Base-by-base conservation (phyloP, 2,888 invertebrate species). In the Osedax fenrisi region DNA sequence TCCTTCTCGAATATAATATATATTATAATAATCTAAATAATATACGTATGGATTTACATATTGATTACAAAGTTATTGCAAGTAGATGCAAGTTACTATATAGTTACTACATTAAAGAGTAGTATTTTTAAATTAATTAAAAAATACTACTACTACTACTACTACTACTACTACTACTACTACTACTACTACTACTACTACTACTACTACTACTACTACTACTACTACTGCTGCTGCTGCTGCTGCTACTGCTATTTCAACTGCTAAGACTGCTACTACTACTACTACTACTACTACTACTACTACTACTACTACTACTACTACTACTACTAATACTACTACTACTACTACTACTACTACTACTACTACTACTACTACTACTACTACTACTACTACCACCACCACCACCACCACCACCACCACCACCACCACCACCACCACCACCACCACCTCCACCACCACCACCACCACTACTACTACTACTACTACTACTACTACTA, bases 401-500 rank as follows among this genome's bases (percentile, higher is more conserved):
- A 56, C 56, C 13, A 56, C 56, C 0, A 56, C 56, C 0, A 56
- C 56, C n/a, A 56, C 56, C n/a, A 1, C 0, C n/a, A 56, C 56
- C n/a, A 0, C 56, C n/a, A 56, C 56, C 13, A 66, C 22, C n/a
- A n/a, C n/a, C n/a, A n/a, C n/a, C n/a, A n/a, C n/a, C n/a, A n/a
- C n/a, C n/a, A n/a, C n/a, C n/a, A n/a, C n/a, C n/a, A n/a, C n/a
- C n/a, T n/a, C n/a, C n/a, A n/a, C n/a, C n/a, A n/a, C n/a, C n/a
- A n/a, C n/a, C n/a, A n/a, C n/a, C n/a, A n/a, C n/a, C n/a, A 21
- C n/a, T 66, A 66, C 66, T 66, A 21, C 75, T 75, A 75, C 75
- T 75, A 74, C 75, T 75, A 59, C 69, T 75, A 74, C 76, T 76
- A 74, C 75, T 71, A 56, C 71, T 69, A 75, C 73, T 74, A 75